Base-by-base conservation (phyloP, 1,140 invertebrate species). In the Solen grandis region DNA sequence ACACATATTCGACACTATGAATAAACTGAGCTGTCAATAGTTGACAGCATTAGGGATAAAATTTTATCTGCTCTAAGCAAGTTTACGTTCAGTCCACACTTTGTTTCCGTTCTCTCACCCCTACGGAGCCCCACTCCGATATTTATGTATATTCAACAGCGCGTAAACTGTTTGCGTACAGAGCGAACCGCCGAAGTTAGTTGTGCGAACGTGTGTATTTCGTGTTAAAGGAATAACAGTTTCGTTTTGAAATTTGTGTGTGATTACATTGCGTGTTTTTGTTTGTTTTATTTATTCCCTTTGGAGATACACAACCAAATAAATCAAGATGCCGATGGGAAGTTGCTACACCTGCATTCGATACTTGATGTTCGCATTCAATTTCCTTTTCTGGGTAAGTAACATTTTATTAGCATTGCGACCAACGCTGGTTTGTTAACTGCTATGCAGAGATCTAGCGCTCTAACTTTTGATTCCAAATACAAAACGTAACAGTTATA, bases 281-380 rank as follows among this genome's bases (percentile, higher is more conserved):
- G 8, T 10, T 19, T 46, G 41, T 19, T 10, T 46, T 19, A 19
- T 46, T 19, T 46, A 19, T 46, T 46, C 19, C 8, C 19, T 46
- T 8, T 10, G 41, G 41, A 46, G 8, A 10, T 46, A 72, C 3
- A n/a, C 27, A 62, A 70, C 13, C 38, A 74, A 52, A 77, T 13
- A 62, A 25, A 25, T 41, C 70, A 83, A 66, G 68, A 90, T 89
- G 88, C 90, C 88, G 27, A 66, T 92, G 8, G 90, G 90, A 84
- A 89, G 90, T 38, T 92, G 91, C 86, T 90, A 92, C 78, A 88
- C 89, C 2, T 92, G 92, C 81, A 88, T 92, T 84, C 91, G 92
- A 83, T 92, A 92, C 89, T 86, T 92, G 86, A 92, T 92, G 92
- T 92, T 92, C 80, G 90, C 90, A 29, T 92, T 92, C 83, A 92